phyloP scores from a whole-genome alignment of 1,140 invertebrate genomes.

The Araneus ventricosus region DNA sequence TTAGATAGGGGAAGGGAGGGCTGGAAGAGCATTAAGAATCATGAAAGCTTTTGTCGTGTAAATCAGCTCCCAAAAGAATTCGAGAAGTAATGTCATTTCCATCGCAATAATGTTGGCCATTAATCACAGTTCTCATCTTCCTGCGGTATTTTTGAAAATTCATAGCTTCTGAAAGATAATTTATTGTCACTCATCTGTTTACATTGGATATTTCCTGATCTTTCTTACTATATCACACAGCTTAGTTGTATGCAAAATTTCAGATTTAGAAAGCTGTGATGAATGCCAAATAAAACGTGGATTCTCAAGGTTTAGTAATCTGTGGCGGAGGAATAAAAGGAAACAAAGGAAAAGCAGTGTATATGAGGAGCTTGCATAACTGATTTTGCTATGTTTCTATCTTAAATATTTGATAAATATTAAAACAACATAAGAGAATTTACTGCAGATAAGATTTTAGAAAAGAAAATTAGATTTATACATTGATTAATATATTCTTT shows the following conservation, averaged over 20 bases:
- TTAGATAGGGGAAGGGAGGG: not conserved
- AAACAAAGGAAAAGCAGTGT: not conserved
- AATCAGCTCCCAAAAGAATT: conserved; percentile 32
- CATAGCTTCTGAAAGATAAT: conserved; percentile 17
- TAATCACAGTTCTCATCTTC: conserved; percentile 53
- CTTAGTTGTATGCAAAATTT: not conserved
- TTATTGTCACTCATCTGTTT: conserved; percentile 31
- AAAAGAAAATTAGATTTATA: too few species aligned
- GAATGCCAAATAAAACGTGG: not conserved
- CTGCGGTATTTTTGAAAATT: conserved; percentile 37
- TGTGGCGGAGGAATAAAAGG: not conserved
- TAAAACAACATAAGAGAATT: too few species aligned
- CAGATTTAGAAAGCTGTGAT: not conserved
- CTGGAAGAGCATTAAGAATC: conserved; percentile 63
- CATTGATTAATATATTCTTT: too few species aligned
- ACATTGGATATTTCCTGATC: conserved; percentile 24
- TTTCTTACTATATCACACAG: not conserved
- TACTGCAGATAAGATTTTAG: too few species aligned
- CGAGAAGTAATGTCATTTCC: conserved; percentile 48
- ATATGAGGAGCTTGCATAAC: too few species aligned
- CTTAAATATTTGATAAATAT: too few species aligned
- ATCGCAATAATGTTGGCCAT: conserved; percentile 54
- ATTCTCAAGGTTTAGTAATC: not conserved
- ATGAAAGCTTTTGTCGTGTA: conserved; percentile 43
- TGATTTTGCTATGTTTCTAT: too few species aligned